phyloP scores from a whole-genome alignment of 2,888 invertebrate species.

The Andrena praecox region DNA sequence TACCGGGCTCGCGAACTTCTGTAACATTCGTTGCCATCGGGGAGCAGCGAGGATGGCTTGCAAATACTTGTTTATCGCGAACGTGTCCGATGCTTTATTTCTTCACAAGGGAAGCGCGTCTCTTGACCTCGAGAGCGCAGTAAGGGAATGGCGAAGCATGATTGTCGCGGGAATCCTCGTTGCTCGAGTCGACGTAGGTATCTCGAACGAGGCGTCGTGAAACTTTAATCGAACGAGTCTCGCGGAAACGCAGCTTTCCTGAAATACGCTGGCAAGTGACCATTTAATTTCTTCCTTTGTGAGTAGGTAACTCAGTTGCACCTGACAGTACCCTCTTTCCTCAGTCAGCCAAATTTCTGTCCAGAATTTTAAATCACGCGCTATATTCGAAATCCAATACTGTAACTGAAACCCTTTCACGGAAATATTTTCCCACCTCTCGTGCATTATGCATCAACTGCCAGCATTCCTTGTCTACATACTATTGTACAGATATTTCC shows the following conservation, averaged over 20 bases:
- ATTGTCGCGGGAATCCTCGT: conserved; percentile 23
- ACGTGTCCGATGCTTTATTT: conserved; percentile 22
- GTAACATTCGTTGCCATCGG: neutral
- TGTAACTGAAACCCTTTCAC: too few relatives aligned
- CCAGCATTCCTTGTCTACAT: neutral
- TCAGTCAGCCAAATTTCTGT: too few relatives aligned
- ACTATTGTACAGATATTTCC: neutral
- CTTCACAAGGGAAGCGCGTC: conserved; percentile 5
- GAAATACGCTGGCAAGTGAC: neutral
- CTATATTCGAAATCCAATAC: too few relatives aligned
- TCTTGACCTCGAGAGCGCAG: conserved; percentile 5
- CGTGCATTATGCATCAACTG: neutral
- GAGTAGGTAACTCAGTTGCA: neutral
- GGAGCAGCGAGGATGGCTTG: neutral
- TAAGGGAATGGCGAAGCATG: neutral
- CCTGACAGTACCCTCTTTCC: too few relatives aligned
- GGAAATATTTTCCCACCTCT: neutral
- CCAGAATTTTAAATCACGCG: too few relatives aligned
- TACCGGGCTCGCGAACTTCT: neutral
- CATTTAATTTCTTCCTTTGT: neutral
- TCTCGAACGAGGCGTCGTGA: neutral
- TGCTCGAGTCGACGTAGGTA: conserved; percentile 23
- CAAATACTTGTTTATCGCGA: conserved; percentile 24
- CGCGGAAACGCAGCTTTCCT: neutral
- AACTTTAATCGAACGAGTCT: conserved; percentile 27